Evolutionary conservation across 2,888 invertebrate species (phyloP).

Genomic region (Mimas tiliae): DNA sequence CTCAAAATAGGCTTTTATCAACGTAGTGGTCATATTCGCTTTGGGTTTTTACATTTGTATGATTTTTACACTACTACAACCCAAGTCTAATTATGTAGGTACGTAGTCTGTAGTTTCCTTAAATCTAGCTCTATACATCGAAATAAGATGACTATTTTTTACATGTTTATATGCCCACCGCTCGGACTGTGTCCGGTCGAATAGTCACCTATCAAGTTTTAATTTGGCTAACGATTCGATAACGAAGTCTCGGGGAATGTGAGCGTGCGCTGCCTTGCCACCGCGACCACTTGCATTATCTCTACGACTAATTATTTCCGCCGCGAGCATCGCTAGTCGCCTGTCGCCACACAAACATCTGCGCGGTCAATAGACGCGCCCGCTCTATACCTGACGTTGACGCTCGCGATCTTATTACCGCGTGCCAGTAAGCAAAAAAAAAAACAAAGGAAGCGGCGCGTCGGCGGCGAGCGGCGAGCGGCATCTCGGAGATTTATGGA

Average conservation of each 20-base stretch:
- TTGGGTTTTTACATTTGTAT: too few relatives aligned
- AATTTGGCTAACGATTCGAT: conserved; percentile 5
- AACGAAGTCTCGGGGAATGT: background rate
- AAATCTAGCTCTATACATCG: conserved; percentile 7
- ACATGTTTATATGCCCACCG: background rate
- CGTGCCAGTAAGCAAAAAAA: conserved; percentile 53
- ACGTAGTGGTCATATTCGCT: too few relatives aligned
- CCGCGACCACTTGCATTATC: conserved; percentile 53
- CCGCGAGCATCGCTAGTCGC: conserved; percentile 45
- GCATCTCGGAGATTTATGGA: conserved; percentile 75
- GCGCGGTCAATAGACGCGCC: conserved; percentile 60
- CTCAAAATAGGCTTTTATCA: too few relatives aligned
- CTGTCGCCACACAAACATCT: conserved; percentile 53
- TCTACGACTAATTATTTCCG: conserved; percentile 70
- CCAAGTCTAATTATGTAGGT: too few relatives aligned
- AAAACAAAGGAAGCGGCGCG: conserved; percentile 72
- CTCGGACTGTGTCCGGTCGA: background rate
- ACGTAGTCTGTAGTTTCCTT: background rate
- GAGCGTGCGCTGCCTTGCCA: conserved; percentile 27
- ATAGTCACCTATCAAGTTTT: conserved; percentile 15
- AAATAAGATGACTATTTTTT: too few relatives aligned
- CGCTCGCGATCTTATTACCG: conserved; percentile 79
- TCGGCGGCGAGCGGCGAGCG: conserved; percentile 46
- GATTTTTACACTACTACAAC: too few relatives aligned
- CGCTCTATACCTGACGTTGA: conserved; percentile 77